A percentile compares a stretch with the other conserved stretches of the same genome.
These are phyloP conservation scores for Andrena bucephala DNA, from an alignment of 2,888 invertebrate species.

Conservation along the genomic window DNA sequence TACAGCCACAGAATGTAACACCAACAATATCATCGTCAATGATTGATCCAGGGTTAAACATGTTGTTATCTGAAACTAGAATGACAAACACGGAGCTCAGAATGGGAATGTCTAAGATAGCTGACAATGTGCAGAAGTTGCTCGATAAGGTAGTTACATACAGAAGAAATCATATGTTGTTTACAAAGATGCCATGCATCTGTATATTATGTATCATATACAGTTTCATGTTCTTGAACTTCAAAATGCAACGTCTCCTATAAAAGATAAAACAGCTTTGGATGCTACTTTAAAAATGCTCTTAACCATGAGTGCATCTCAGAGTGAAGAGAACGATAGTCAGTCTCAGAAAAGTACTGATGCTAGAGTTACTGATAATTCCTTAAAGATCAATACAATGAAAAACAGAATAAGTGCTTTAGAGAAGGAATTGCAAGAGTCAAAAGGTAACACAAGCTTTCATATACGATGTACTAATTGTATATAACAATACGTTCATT, in stretches of 20 bases:
- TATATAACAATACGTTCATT: not conserved
- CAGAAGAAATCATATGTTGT: conserved; percentile 32
- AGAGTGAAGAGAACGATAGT: conserved; percentile 40
- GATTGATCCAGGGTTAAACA: conserved; percentile 85
- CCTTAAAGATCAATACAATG: conserved; percentile 56
- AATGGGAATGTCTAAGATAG: conserved; percentile 88
- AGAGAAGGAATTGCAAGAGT: conserved; percentile 59
- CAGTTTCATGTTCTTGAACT: conserved; percentile 81
- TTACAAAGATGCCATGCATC: conserved; percentile 34
- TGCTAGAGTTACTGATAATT: conserved; percentile 16
- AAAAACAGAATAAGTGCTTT: conserved; percentile 55
- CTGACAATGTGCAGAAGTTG: conserved; percentile 88
- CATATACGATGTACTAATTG: not conserved
- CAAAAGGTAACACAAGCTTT: conserved; percentile 55
- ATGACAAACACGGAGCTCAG: conserved; percentile 89
- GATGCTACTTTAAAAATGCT: conserved; percentile 78
- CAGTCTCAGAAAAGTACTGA: conserved; percentile 34
- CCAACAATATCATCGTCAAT: conserved; percentile 76
- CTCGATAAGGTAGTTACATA: conserved; percentile 85
- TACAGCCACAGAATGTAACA: conserved; percentile 72
- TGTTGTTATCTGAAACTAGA: conserved; percentile 87
- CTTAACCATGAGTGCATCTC: conserved; percentile 68
- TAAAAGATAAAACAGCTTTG: conserved; percentile 69
- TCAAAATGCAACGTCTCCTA: conserved; percentile 77
- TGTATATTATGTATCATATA: conserved; percentile 39